Evolutionary conservation across 2,797 vertebrate genomes (phyloP).

Genomic region (Anguilla marmorata): DNA sequence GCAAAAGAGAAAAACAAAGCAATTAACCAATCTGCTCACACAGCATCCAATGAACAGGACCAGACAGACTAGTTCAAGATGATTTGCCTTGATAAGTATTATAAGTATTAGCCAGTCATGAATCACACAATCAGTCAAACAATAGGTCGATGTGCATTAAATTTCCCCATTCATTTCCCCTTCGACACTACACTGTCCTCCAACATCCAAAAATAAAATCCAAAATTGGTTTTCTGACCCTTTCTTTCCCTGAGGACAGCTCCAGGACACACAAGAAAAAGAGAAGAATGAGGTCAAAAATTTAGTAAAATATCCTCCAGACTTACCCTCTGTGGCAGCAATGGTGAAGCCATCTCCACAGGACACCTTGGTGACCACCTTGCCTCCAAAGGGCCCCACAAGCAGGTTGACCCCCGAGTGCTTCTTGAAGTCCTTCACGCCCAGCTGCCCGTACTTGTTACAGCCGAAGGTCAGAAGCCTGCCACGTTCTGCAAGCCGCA

Average conservation of each 20-base stretch:
- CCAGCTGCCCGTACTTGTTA: slow-evolving; percentile 95
- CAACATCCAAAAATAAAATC: not conserved
- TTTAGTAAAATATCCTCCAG: not conserved
- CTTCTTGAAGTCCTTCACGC: slow-evolving; percentile 95
- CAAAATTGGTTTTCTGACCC: not conserved
- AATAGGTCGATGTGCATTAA: not conserved
- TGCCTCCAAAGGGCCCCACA: slow-evolving; percentile 90
- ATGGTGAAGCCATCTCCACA: slow-evolving; percentile 98
- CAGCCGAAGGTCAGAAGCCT: slow-evolving; percentile 93
- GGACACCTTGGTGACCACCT: slow-evolving; percentile 89
- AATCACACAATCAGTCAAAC: not conserved
- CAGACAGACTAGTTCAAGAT: not conserved
- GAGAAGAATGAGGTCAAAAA: too few relatives aligned
- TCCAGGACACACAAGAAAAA: not conserved
- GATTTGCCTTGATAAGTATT: not conserved
- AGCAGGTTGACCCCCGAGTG: slow-evolving; percentile 90
- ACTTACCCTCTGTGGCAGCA: slow-evolving; percentile 90
- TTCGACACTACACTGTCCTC: not conserved
- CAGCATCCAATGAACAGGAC: not conserved
- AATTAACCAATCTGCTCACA: not conserved
- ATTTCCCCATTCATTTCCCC: not conserved
- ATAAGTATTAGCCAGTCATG: not conserved
- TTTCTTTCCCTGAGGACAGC: not conserved
- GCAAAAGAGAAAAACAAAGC: not conserved
- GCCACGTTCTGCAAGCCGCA: slow-evolving; percentile 77